Base-by-base conservation (phyloP, 2,113 vertebrate genomes). In the Apteryx mantelli region DNA sequence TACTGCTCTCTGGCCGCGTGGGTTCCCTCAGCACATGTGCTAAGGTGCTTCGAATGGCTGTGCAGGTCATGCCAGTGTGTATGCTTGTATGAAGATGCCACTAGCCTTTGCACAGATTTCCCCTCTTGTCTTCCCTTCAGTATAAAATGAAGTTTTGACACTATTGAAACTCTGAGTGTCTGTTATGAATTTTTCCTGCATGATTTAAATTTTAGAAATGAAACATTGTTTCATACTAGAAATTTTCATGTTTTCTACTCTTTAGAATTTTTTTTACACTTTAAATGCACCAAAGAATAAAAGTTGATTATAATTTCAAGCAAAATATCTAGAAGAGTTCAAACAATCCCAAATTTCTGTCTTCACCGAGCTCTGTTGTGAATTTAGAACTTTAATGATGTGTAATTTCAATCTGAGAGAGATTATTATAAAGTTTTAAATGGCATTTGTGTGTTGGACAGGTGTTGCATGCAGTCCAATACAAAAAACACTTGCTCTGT, bases 11-110 rank as follows among this genome's bases (percentile, higher is more conserved):
- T 52, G 24, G 56, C 25, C 28, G 7, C 1, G 0, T 1, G 0
- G 15, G 25, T 70, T 17, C 28, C 36, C 2, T 3, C 52, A 50
- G 22, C 52, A 13, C 21, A 2, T 21, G 15, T 15, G 42, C 78
- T 44, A 42, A 68, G 44, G 16, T 0, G 15, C 16, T 53, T 28
- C 32, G 56, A 48, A 30, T 10, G 24, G 48, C 0, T 2, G 34
- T 9, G 28, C 34, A 5, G 34, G 22, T 20, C 4, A 1, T 9
- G 42, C 28, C 21, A 11, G 28, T 13, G n/a, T 25, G 30, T 30
- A 28, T 1, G 2, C 14, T 66, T 15, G 9, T n/a, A 4, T 19
- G 20, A 5, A 56, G 5, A 2, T 0, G 4, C 8, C 11, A 7
- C 52, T 74, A 55, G 55, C 55, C 56, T 34, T 46, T 19, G 38